A percentile compares a stretch with the other conserved stretches of the same genome.
Conservation (phyloP, 2,113 vertebrate genomes). For the Bambusicola thoracicus region DNA sequence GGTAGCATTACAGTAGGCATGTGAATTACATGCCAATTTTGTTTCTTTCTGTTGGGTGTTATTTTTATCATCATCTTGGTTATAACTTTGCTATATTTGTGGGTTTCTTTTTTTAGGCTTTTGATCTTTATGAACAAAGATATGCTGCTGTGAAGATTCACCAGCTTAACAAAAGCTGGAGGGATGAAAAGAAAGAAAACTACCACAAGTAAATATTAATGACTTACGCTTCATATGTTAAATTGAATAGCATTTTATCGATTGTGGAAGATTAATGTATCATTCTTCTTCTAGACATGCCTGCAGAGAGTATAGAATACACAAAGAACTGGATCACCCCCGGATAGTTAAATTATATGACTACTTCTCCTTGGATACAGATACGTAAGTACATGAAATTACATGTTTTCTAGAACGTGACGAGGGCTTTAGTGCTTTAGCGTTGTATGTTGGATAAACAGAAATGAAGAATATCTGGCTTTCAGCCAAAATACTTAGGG, state of each 20-base stretch:
- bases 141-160: constrained; percentile 99
- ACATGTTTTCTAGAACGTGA: background rate
- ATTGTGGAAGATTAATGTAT: constrained; percentile 55
- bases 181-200: constrained; percentile 99
- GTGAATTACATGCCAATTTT: background rate
- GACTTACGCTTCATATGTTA: constrained; percentile 34
- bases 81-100: constrained; percentile 35
- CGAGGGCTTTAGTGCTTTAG: background rate
- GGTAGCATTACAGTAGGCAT: background rate
- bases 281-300: constrained; percentile 86
- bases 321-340: constrained; percentile 99
- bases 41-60: background rate
- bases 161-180: constrained; percentile 99
- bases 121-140: constrained; percentile 98
- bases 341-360: constrained; percentile 99
- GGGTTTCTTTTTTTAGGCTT: constrained; percentile 84
- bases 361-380: constrained; percentile 99
- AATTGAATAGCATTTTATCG: constrained; percentile 32
- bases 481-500: background rate
- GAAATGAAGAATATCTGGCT: background rate
- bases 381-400: constrained; percentile 87
- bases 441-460: background rate
- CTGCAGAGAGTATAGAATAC: constrained; percentile 99
- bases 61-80: constrained; percentile 28
- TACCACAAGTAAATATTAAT: constrained; percentile 94